Evolutionary conservation across 2,797 vertebrate genomes (phyloP).

Genomic region (Aphelocoma californica): DNA sequence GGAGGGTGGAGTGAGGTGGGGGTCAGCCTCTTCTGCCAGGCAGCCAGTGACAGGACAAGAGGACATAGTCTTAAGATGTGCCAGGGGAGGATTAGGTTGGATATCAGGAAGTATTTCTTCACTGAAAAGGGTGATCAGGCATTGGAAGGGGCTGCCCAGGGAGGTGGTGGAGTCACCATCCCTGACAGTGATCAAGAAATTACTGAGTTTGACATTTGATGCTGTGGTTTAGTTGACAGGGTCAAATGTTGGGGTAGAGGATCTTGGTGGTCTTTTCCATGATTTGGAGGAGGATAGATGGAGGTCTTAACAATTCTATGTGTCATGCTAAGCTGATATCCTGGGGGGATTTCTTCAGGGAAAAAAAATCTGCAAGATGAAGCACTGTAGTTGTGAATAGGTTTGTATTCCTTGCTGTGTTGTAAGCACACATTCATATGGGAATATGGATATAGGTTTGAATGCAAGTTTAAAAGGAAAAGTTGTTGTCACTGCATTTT

Average conservation of each 20-base stretch:
- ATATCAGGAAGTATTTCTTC: not conserved
- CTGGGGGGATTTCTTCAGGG: not conserved
- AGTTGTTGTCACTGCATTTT: not conserved
- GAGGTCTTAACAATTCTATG: rapidly evolving
- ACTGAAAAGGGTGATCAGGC: too few species aligned
- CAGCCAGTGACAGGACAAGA: not conserved
- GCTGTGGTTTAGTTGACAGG: not conserved
- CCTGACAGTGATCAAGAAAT: rapidly evolving
- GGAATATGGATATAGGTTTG: not conserved
- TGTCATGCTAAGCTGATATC: not conserved
- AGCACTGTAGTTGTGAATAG: not conserved
- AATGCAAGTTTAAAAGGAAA: not conserved
- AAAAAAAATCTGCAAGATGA: not conserved
- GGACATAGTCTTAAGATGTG: not conserved
- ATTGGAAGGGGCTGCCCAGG: not conserved
- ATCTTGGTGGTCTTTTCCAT: not conserved
- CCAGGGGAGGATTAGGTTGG: not conserved
- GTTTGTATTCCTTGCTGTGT: rapidly evolving
- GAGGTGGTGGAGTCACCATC: not conserved
- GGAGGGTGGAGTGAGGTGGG: too few species aligned
- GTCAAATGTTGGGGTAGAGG: not conserved
- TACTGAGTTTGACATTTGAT: rapidly evolving
- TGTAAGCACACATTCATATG: rapidly evolving
- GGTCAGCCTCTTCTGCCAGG: not conserved
- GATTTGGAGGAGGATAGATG: not conserved